Percentiles rank a stretch among this genome's conserved stretches.
phyloP scores from a whole-genome alignment of 2,797 vertebrate genomes.

The Phataginus tetradactyla region DNA sequence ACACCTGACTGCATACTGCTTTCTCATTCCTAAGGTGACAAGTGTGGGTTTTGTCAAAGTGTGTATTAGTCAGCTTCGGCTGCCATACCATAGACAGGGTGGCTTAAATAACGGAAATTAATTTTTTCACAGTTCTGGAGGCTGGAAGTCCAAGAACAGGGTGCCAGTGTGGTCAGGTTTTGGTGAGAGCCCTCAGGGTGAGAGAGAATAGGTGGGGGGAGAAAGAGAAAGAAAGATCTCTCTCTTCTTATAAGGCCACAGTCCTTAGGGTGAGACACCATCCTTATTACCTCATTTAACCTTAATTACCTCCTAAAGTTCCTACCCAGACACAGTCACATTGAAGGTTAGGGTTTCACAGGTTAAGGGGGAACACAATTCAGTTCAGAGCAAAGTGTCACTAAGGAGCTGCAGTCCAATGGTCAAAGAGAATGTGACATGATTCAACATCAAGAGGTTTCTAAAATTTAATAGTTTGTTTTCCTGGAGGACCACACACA shows the following conservation, averaged over 20 bases:
- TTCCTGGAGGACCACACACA: background rate
- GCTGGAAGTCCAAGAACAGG: background rate
- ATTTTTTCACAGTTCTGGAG: background rate
- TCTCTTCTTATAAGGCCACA: background rate
- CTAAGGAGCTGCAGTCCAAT: background rate
- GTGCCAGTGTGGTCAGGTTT: background rate
- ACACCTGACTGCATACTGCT: background rate
- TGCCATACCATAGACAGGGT: background rate
- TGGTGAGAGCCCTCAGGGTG: background rate
- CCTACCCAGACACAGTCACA: background rate
- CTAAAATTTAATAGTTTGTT: background rate
- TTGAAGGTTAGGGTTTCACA: background rate
- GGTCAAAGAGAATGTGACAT: background rate
- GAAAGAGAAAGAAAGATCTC: background rate
- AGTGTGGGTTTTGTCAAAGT: background rate
- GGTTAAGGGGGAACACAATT: background rate
- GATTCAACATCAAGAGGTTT: slow-evolving; percentile 2
- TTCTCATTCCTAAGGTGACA: background rate
- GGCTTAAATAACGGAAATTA: background rate
- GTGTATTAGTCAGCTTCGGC: background rate
- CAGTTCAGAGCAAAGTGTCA: background rate
- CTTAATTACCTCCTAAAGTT: background rate
- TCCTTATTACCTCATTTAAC: background rate
- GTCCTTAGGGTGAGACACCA: background rate
- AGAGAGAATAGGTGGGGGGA: background rate